Conservation (phyloP, 2,888 invertebrate genomes). For the Cephus spinipes region DNA sequence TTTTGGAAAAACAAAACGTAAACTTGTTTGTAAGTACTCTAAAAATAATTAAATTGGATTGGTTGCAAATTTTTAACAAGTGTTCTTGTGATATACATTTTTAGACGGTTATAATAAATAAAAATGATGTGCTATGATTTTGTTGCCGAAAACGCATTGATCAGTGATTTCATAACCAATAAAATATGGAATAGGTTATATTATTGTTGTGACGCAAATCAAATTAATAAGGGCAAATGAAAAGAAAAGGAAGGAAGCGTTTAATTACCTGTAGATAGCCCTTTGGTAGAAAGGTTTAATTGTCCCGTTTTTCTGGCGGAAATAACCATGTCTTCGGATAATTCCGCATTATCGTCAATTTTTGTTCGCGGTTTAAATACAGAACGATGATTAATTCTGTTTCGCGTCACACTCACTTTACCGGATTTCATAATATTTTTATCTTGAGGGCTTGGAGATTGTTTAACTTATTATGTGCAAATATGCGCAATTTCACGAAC, state of each 20-base stretch:
- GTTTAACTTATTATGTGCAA: neutral
- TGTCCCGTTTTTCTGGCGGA: slow-evolving; percentile 84
- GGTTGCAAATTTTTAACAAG: neutral
- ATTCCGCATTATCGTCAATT: slow-evolving; percentile 76
- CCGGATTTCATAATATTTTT: neutral
- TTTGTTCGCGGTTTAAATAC: slow-evolving; percentile 81
- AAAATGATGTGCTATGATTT: neutral
- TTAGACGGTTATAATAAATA: neutral
- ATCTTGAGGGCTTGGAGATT: neutral
- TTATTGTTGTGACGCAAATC: slow-evolving; percentile 1
- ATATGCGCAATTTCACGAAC: neutral
- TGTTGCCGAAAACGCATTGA: neutral
- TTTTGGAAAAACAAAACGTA: neutral
- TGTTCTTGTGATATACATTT: neutral
- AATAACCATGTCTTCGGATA: slow-evolving; percentile 80
- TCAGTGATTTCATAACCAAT: neutral
- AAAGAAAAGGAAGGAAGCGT: slow-evolving; percentile 18
- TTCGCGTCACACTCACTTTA: slow-evolving; percentile 37
- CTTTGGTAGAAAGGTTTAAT: slow-evolving; percentile 82
- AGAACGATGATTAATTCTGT: slow-evolving; percentile 53
- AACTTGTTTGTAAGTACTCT: neutral
- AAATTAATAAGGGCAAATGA: neutral
- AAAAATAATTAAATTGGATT: neutral
- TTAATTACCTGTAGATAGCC: slow-evolving; percentile 76
- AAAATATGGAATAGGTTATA: neutral